Evolutionary conservation across 2,797 vertebrate species (phyloP), one percentile per base, ranked within the genome.

Genomic region (Luscinia luscinia): DNA sequence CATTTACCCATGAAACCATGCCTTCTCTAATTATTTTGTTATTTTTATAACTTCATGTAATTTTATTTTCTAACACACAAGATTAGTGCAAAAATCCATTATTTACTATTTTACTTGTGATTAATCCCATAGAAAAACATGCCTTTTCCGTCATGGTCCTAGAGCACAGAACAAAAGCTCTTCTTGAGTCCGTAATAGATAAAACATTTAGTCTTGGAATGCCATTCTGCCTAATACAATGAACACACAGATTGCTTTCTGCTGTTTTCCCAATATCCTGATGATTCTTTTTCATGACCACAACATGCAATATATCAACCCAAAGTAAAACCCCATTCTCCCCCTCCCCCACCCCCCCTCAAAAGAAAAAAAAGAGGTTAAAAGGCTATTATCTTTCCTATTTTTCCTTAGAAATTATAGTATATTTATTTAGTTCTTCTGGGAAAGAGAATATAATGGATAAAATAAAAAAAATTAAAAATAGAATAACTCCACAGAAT

Each of bases 341-440:
- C 9, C 23, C 15, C 41, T 23, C 3, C 15, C 2, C 3, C 2
- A 0, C 4, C 2, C 2, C 16, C 4, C 3, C 3, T 2, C 8
- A 28, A 34, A 58, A 51, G 41, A 27, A 26, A 36, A 11, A 49
- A 54, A 32, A 54, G 20, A 13, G 11, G 12, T 54, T 54, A 32
- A 54, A 21, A 54, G 52, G 9, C 11, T 68, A 11, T 70, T 91
- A 26, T 40, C 26, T 84, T 94, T 36, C 46, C 2, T 51, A 63
- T 16, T 84, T 74, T 91, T 68, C 87, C 16, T 59, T 86, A 32
- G 57, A 91, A 96, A 67, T 73, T 5, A 8, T 17, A 41, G 14
- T 19, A 30, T 87, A 63, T 91, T 78, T 78, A 24, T 88, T 87
- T 89, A 72, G 22, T 24, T 58, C 40, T 79, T 92, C 69, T 63